Evolutionary conservation across 2,113 vertebrate species (phyloP).

Genomic region (Aplodontia rufa): DNA sequence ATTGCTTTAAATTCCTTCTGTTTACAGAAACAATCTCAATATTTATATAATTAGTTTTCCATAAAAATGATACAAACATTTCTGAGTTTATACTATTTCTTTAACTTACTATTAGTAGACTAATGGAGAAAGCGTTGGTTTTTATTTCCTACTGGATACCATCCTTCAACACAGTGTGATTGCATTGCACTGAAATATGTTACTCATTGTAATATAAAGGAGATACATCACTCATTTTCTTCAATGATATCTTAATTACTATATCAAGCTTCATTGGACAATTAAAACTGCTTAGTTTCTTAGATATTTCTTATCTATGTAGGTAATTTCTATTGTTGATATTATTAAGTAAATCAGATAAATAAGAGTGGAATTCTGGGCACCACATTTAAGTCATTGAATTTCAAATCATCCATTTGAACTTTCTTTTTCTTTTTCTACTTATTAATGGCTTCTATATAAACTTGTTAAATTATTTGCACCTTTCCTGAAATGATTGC

Average conservation of each 20-base stretch:
- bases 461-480: not conserved
- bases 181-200: not conserved
- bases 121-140: not conserved
- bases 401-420: not conserved
- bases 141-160: not conserved
- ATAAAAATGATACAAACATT: not conserved
- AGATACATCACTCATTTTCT: not conserved
- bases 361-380: not conserved
- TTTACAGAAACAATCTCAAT: not conserved
- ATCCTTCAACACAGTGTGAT: not conserved
- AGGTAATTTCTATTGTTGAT: not conserved
- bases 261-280: not conserved
- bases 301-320: not conserved
- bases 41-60: conserved; percentile 16
- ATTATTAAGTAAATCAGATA: not conserved
- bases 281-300: not conserved
- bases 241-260: conserved; percentile 22
- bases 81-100: not conserved
- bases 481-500: not conserved
- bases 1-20: not conserved
- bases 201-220: not conserved
- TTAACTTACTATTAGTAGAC: not conserved
- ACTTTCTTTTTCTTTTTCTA: not conserved
- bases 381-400: not conserved
- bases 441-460: not conserved